Percentiles rank a stretch among this genome's conserved stretches.
Evolutionary conservation across 2,113 vertebrate genomes (phyloP).

Genomic region (Candoia aspera): DNA sequence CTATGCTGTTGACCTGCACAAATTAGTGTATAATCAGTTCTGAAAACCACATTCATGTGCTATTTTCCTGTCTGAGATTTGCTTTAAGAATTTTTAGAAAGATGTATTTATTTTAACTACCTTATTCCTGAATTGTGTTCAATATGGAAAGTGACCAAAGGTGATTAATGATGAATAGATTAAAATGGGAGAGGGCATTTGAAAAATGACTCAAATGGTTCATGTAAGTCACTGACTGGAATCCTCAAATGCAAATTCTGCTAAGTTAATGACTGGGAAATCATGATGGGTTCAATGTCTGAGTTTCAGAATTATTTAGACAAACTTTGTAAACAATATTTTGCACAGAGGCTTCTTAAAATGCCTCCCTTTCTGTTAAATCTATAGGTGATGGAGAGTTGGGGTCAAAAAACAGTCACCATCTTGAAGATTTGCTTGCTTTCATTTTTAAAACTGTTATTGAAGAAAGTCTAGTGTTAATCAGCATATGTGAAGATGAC

Average conservation of each 20-base stretch:
- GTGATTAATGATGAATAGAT: conserved; percentile 87
- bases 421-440: conserved; percentile 41
- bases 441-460: conserved; percentile 40
- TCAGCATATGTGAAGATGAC: conserved; percentile 27
- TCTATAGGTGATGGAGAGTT: conserved; percentile 45
- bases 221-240: conserved; percentile 81
- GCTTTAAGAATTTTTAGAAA: conserved; percentile 74
- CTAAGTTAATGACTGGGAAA: conserved; percentile 84
- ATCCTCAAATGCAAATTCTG: conserved; percentile 85
- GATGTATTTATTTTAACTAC: conserved; percentile 83
- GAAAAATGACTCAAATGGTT: conserved; percentile 82
- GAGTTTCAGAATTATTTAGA: conserved; percentile 70
- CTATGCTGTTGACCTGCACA: conserved; percentile 31
- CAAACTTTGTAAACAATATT: conserved; percentile 81
- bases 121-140: conserved; percentile 80
- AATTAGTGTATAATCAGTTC: conserved; percentile 62
- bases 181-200: conserved; percentile 81
- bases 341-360: conserved; percentile 64
- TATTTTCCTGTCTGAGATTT: conserved; percentile 73
- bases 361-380: conserved; percentile 61
- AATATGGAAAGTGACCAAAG: conserved; percentile 81
- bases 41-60: conserved; percentile 62
- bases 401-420: conserved; percentile 21
- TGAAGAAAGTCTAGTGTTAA: conserved; percentile 71
- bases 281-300: conserved; percentile 69